Conservation (phyloP, 2,888 invertebrate genomes). For the Melanotus villosus region DNA sequence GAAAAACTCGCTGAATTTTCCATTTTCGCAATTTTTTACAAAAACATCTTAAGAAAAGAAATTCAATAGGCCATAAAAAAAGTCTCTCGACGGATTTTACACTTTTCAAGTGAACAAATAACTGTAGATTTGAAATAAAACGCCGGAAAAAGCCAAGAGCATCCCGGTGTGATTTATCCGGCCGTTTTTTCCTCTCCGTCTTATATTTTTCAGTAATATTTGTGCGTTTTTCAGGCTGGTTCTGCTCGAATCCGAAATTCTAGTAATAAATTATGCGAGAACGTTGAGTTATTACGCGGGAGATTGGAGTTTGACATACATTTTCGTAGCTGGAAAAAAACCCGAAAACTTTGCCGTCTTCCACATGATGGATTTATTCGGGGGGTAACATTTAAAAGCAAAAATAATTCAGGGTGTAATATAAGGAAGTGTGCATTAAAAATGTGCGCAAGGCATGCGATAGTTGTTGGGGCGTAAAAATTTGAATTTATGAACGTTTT, state of each 20-base stretch:
- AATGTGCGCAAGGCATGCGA: not conserved
- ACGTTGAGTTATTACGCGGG: slow-evolving; percentile 16
- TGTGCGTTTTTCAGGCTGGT: slow-evolving; percentile 13
- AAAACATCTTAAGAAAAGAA: too few relatives aligned
- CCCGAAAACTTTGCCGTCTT: not conserved
- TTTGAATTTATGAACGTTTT: slow-evolving; percentile 3
- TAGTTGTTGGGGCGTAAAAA: slow-evolving; percentile 14
- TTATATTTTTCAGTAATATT: slow-evolving; percentile 7
- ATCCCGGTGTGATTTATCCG: slow-evolving; percentile 7
- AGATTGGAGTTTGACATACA: slow-evolving; percentile 21
- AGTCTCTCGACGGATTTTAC: not conserved
- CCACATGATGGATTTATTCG: slow-evolving; percentile 19
- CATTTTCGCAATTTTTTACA: too few relatives aligned
- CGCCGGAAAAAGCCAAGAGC: slow-evolving; percentile 16
- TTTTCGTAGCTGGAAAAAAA: too few relatives aligned
- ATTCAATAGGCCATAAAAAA: not conserved
- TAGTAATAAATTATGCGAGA: slow-evolving; percentile 13
- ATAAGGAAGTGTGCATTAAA: slow-evolving; percentile 9
- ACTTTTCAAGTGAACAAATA: not conserved
- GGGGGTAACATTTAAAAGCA: not conserved
- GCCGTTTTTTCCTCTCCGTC: not conserved
- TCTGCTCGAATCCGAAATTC: slow-evolving; percentile 4
- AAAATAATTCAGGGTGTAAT: slow-evolving; percentile 22
- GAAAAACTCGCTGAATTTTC: too few relatives aligned
- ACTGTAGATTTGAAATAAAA: slow-evolving; percentile 8